phyloP scores from a whole-genome alignment of 2,888 invertebrate species.

The Troides oblongomaculatus region DNA sequence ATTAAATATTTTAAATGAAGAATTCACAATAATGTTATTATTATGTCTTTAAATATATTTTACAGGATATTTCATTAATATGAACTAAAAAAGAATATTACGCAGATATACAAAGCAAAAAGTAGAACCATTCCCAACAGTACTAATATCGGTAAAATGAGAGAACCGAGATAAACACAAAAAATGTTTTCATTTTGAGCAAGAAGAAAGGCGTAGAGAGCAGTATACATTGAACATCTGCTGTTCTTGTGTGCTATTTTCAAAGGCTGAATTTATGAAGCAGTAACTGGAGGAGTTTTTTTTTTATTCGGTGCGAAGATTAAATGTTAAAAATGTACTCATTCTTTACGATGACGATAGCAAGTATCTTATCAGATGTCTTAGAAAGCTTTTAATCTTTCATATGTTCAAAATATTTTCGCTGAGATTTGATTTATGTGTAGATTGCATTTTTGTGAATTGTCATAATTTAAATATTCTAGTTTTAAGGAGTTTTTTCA shows the following conservation, averaged over 20 bases:
- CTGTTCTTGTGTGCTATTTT: constrained; percentile 25
- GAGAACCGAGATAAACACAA: constrained; percentile 28
- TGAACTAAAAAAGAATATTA: neutral
- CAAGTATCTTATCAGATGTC: neutral
- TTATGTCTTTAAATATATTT: neutral
- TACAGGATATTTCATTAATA: neutral
- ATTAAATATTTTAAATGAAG: too few relatives aligned
- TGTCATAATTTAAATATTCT: neutral
- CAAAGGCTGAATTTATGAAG: constrained; percentile 24
- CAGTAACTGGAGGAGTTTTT: constrained; percentile 9
- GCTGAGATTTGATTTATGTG: neutral
- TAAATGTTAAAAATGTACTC: constrained; percentile 19
- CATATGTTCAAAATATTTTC: neutral
- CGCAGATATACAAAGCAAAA: constrained; percentile 12
- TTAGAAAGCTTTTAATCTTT: neutral
- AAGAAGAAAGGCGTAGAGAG: constrained; percentile 24
- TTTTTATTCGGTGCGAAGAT: constrained; percentile 14
- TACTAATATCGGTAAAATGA: constrained; percentile 28
- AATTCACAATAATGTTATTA: too few relatives aligned
- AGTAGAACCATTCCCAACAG: constrained; percentile 19
- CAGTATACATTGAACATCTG: constrained; percentile 29
- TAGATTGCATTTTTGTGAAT: neutral
- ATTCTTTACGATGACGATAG: constrained; percentile 5
- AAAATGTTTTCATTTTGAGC: constrained; percentile 30
- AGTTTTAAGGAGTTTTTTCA: too few relatives aligned